These are phyloP conservation scores for Bombyx huttoni DNA, from an alignment of 2,888 invertebrate genomes.

Conservation along the genomic window DNA sequence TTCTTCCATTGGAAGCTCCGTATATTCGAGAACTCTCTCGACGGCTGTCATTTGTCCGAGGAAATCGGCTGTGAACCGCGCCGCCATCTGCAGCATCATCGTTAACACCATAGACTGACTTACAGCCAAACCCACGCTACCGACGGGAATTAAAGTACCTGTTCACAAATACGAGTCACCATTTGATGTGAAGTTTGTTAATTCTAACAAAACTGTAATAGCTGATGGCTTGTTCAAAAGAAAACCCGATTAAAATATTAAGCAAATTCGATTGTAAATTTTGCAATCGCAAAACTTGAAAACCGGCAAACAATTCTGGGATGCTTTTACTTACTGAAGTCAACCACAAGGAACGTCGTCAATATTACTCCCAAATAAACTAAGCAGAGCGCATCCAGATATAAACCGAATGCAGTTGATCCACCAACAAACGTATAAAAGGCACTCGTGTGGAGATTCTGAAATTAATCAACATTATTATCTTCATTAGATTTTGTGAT, in stretches of 20 bases:
- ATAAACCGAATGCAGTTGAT: constrained; percentile 79
- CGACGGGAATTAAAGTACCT: constrained; percentile 48
- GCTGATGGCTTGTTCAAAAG: too few relatives aligned
- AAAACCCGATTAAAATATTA: too few relatives aligned
- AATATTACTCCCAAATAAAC: constrained; percentile 77
- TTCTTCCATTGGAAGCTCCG: constrained; percentile 63
- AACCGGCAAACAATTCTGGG: too few relatives aligned
- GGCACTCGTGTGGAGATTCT: constrained; percentile 79
- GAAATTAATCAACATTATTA: constrained; percentile 12
- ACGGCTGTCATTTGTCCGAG: constrained; percentile 74
- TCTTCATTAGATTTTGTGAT: neutral
- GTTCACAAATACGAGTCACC: neutral
- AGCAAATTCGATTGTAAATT: too few relatives aligned
- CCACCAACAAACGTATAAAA: constrained; percentile 78
- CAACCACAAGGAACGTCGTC: constrained; percentile 73
- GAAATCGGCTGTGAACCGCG: constrained; percentile 86
- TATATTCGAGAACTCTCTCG: constrained; percentile 88
- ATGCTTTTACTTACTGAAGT: constrained; percentile 59
- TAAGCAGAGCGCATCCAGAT: constrained; percentile 80
- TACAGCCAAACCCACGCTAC: constrained; percentile 76
- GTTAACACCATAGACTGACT: constrained; percentile 75
- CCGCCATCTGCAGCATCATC: constrained; percentile 81
- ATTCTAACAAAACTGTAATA: too few relatives aligned
- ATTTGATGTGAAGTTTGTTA: too few relatives aligned
- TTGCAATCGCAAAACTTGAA: too few relatives aligned